phyloP scores from a whole-genome alignment of 64 coral and sea anemone genomes.

The Hydrozoanthus tunicans region DNA sequence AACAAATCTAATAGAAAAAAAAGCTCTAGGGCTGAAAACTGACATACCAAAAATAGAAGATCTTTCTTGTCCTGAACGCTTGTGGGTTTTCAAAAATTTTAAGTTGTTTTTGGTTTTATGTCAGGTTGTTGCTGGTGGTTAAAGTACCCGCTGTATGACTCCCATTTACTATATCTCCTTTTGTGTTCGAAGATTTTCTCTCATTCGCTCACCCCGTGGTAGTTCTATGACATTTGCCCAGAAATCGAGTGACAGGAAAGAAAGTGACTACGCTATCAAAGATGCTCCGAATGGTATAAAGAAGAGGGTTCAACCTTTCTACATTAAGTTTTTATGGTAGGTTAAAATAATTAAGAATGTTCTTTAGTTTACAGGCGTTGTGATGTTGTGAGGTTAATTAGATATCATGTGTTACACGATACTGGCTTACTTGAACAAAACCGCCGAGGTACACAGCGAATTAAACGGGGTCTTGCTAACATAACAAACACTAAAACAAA shows the following conservation, averaged over 20 bases:
- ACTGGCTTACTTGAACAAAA: neutral
- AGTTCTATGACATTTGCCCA: neutral
- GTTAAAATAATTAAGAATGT: neutral
- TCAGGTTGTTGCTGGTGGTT: slow-evolving; percentile 33
- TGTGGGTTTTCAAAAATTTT: neutral
- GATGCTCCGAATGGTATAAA: slow-evolving; percentile 9
- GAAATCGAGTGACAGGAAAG: neutral
- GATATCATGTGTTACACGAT: neutral
- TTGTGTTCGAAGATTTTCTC: neutral
- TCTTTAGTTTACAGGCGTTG: neutral
- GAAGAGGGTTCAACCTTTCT: neutral
- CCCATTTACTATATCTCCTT: neutral
- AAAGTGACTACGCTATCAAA: neutral
- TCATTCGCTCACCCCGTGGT: neutral
- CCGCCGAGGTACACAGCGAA: neutral
- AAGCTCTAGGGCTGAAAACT: neutral
- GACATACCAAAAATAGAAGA: neutral
- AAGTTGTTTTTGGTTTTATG: slow-evolving; percentile 12
- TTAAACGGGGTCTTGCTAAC: neutral
- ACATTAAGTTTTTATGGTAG: slow-evolving; percentile 12
- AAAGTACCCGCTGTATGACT: slow-evolving; percentile 4
- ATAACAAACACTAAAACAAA: neutral
- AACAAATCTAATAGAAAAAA: neutral
- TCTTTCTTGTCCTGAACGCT: neutral
- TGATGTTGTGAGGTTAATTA: neutral